These are phyloP conservation scores for Gila robusta DNA, from an alignment of 2,797 vertebrate genomes.

Conservation along the genomic window DNA sequence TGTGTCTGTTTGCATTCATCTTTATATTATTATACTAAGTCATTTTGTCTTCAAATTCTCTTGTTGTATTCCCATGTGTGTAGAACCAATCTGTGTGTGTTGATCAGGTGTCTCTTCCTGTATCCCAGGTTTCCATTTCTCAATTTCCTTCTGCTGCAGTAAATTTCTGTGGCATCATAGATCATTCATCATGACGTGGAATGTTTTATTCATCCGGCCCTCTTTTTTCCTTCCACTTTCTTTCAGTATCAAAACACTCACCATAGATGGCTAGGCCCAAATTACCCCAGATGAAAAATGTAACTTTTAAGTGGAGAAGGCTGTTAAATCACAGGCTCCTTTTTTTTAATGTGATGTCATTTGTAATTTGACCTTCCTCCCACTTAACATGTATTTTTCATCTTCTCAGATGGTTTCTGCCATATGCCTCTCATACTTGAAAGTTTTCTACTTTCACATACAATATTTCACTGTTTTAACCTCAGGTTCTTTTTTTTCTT, in stretches of 20 bases:
- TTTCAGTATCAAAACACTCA: slow-evolving; percentile 49
- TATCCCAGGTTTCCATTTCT: slow-evolving; percentile 37
- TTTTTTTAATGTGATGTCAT: slow-evolving; percentile 39
- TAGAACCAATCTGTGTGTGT: not conserved
- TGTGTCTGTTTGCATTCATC: slow-evolving; percentile 15
- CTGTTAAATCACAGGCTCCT: slow-evolving; percentile 41
- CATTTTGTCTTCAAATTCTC: not conserved
- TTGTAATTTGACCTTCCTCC: slow-evolving; percentile 17
- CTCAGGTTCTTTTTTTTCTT: not conserved
- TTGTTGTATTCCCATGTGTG: not conserved
- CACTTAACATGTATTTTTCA: slow-evolving; percentile 35
- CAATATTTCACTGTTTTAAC: not conserved
- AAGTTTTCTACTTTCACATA: not conserved
- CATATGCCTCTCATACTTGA: not conserved
- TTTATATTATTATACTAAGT: not conserved
- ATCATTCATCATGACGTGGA: slow-evolving; percentile 52
- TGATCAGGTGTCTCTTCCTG: slow-evolving; percentile 3
- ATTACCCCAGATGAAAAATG: slow-evolving; percentile 53
- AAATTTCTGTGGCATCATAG: slow-evolving; percentile 38
- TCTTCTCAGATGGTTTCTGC: not conserved
- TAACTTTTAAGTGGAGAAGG: slow-evolving; percentile 46
- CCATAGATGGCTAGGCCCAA: slow-evolving; percentile 37
- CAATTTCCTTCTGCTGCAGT: slow-evolving; percentile 32
- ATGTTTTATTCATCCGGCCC: slow-evolving; percentile 62
- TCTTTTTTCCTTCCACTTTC: slow-evolving; percentile 1